Evolutionary conservation across 2,888 invertebrate genomes (phyloP), one percentile per base, ranked within the genome.

Genomic region (Catotricha subobsoleta): DNA sequence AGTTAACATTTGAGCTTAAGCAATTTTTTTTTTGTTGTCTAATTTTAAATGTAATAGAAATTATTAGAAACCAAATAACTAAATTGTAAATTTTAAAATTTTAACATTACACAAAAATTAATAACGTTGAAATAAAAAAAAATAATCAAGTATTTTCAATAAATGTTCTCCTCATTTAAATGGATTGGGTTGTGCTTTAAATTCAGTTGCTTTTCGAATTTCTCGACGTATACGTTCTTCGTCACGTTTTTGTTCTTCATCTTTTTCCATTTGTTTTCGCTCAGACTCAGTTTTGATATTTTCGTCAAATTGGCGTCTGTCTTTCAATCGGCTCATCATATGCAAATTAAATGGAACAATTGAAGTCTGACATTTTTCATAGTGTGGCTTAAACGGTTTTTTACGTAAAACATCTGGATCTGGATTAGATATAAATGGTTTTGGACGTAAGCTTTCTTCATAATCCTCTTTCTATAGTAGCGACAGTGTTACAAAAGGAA

Each of bases 121-220:
- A n/a, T n/a, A n/a, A n/a, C n/a, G n/a, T n/a, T n/a, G n/a, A n/a
- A n/a, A n/a, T n/a, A n/a, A n/a, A n/a, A n/a, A n/a, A n/a, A n/a
- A n/a, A n/a, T n/a, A n/a, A n/a, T n/a, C n/a, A n/a, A n/a, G n/a
- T n/a, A n/a, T n/a, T n/a, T n/a, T n/a, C n/a, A n/a, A n/a, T n/a
- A n/a, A n/a, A n/a, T n/a, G n/a, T n/a, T n/a, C n/a, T n/a, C n/a
- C n/a, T 25, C 25, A 25, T 25, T 25, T 25, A 16, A 39, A 39
- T 29, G 39, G 39, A 39, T 39, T 39, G 28, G 39, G 39, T 13
- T 29, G 12, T 3, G 39, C 39, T n/a, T 39, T 39, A 19, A 39
- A 39, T 15, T 19, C 18, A 3, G 39, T 13, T 29, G 18, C 19
- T 18, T 29, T 23, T 21, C 25, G 21, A 21, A 21, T 9, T 15